Evolutionary conservation across 2,888 invertebrate species (phyloP).

Genomic region (Thelaira solivaga): DNA sequence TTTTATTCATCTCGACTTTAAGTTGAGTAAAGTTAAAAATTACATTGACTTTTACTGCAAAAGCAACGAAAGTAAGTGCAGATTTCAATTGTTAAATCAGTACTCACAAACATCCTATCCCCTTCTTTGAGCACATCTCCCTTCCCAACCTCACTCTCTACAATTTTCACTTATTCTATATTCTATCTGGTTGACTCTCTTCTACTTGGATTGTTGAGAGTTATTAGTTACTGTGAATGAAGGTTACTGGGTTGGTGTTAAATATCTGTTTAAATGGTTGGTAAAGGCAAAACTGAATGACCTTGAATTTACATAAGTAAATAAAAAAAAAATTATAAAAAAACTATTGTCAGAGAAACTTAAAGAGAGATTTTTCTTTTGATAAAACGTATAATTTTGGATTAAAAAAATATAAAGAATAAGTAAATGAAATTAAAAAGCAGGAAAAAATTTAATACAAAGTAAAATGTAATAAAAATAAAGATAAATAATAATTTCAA

Average conservation of each 20-base stretch:
- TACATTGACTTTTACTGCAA: not conserved
- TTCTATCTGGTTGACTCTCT: too few relatives aligned
- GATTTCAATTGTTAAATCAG: slow-evolving; percentile 19
- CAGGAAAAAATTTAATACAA: too few relatives aligned
- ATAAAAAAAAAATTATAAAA: not conserved
- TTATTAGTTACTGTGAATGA: slow-evolving; percentile 2
- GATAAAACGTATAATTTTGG: too few relatives aligned
- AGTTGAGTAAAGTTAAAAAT: slow-evolving; percentile 14
- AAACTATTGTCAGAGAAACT: not conserved
- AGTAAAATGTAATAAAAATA: too few relatives aligned
- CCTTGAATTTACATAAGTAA: slow-evolving; percentile 24
- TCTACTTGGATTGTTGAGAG: not conserved
- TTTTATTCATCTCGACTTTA: slow-evolving; percentile 8
- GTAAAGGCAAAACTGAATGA: not conserved
- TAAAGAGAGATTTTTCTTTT: not conserved
- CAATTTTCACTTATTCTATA: too few relatives aligned
- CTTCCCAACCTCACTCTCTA: too few relatives aligned
- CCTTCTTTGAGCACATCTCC: too few relatives aligned
- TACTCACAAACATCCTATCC: too few relatives aligned
- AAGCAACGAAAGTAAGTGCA: not conserved
- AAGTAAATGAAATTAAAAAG: too few relatives aligned
- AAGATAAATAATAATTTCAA: too few relatives aligned
- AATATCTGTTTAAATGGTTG: slow-evolving; percentile 1
- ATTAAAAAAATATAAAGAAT: too few relatives aligned
- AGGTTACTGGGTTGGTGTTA: slow-evolving; percentile 20